Percentiles rank a stretch among this genome's conserved stretches.
phyloP scores from a whole-genome alignment of 2,888 invertebrate genomes.

The Dynastes maya region DNA sequence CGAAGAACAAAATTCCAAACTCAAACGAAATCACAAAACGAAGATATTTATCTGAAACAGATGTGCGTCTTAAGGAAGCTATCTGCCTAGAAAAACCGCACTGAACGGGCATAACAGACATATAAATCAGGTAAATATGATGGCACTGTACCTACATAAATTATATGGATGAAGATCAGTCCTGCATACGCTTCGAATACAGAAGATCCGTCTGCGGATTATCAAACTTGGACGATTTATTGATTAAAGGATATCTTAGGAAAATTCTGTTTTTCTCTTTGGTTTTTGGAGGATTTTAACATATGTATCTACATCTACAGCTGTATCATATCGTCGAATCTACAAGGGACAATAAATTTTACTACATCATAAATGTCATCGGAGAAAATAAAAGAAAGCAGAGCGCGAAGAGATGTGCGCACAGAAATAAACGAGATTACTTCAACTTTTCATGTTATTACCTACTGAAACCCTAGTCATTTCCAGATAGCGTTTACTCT shows the following conservation, averaged over 20 bases:
- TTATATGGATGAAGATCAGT: constrained; percentile 29
- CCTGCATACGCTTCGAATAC: not conserved
- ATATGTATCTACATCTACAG: not conserved
- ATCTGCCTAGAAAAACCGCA: not conserved
- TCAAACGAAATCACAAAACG: not conserved
- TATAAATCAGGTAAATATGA: constrained; percentile 38
- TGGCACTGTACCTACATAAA: constrained; percentile 21
- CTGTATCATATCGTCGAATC: constrained; percentile 18
- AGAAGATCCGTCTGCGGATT: constrained; percentile 14
- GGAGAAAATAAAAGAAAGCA: constrained; percentile 40
- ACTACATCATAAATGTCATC: constrained; percentile 49
- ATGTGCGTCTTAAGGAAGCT: not conserved
- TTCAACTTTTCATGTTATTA: constrained; percentile 47
- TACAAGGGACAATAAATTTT: constrained; percentile 49
- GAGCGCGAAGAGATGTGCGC: constrained; percentile 32
- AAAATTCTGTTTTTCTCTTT: constrained; percentile 11
- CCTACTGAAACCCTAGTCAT: constrained; percentile 18
- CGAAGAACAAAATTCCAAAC: not conserved
- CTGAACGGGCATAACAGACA: constrained; percentile 24
- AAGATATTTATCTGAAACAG: constrained; percentile 9
- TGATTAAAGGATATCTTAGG: constrained; percentile 13
- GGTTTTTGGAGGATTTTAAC: constrained; percentile 33
- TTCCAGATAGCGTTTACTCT: constrained; percentile 32
- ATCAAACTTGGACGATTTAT: constrained; percentile 41
- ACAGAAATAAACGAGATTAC: constrained; percentile 16